Conservation (phyloP, 2,797 vertebrate species). For the Alectoris magna region DNA sequence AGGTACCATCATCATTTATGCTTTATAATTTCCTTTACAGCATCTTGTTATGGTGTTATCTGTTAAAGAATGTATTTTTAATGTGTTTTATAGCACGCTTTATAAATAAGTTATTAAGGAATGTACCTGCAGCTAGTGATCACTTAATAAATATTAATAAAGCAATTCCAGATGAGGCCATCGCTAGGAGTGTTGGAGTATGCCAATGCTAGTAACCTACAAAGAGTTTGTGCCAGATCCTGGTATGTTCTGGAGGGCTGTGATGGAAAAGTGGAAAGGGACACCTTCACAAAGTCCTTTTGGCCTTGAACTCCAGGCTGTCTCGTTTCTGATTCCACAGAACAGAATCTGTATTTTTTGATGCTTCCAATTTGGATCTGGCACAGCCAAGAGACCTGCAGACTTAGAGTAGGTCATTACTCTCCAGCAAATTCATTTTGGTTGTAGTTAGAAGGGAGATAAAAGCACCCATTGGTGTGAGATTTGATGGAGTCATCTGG, state of each 20-base stretch:
- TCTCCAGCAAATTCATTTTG: neutral
- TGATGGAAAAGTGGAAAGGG: neutral
- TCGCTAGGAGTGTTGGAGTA: conserved; percentile 46
- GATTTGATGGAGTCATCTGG: neutral
- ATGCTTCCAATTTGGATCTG: neutral
- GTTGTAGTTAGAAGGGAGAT: neutral
- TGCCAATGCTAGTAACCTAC: conserved; percentile 30
- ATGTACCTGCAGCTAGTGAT: conserved; percentile 77
- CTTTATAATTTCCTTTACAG: conserved; percentile 63
- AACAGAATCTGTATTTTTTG: neutral
- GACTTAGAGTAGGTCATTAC: neutral
- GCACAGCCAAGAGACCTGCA: neutral
- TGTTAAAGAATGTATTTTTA: conserved; percentile 83
- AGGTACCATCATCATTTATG: conserved; percentile 35
- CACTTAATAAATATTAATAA: conserved; percentile 82
- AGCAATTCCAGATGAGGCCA: conserved; percentile 74
- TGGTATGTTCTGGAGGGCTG: neutral
- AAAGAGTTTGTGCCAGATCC: neutral
- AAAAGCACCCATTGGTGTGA: neutral
- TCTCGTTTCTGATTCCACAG: neutral
- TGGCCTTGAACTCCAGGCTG: neutral
- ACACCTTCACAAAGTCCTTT: neutral
- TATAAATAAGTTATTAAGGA: conserved; percentile 81
- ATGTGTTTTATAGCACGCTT: conserved; percentile 76
- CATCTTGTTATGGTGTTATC: conserved; percentile 70